These are phyloP conservation scores for Cryptophagus acutangulus DNA, from an alignment of 2,888 invertebrate genomes.

Conservation along the genomic window DNA sequence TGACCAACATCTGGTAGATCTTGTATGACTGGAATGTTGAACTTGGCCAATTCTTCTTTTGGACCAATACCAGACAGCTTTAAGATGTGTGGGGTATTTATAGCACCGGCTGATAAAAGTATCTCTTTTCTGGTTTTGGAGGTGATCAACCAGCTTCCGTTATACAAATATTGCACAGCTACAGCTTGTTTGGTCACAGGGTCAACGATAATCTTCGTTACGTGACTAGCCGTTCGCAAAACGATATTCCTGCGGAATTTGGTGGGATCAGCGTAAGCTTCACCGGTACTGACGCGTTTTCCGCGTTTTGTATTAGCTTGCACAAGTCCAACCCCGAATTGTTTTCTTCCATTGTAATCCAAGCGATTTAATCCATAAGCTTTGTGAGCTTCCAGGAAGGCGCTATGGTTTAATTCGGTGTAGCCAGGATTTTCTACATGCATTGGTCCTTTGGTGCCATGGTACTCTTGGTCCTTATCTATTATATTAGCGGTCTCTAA, in stretches of 20 bases:
- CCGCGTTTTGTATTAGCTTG: constrained; percentile 51
- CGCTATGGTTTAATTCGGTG: constrained; percentile 44
- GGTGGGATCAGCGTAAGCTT: constrained; percentile 56
- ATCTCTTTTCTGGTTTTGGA: constrained; percentile 53
- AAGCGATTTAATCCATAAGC: constrained; percentile 43
- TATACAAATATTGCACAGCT: constrained; percentile 41
- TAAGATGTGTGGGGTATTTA: constrained; percentile 73
- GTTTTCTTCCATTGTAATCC: constrained; percentile 46
- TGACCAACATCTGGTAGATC: constrained; percentile 64
- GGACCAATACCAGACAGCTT: constrained; percentile 67
- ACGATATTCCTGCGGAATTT: constrained; percentile 55
- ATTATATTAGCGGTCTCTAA: constrained; percentile 53
- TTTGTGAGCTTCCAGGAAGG: constrained; percentile 43
- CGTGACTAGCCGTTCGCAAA: constrained; percentile 53
- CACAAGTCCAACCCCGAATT: constrained; percentile 46
- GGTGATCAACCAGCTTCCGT: constrained; percentile 30
- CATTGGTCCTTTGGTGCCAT: constrained; percentile 58
- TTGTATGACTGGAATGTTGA: constrained; percentile 57
- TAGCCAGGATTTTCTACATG: constrained; percentile 57
- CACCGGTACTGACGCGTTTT: constrained; percentile 53
- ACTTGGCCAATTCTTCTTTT: constrained; percentile 52
- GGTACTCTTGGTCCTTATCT: constrained; percentile 45
- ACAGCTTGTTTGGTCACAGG: constrained; percentile 44
- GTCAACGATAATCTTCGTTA: constrained; percentile 56
- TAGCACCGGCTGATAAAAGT: constrained; percentile 62